These are phyloP conservation scores for Resseliella maxima DNA, from an alignment of 2,888 invertebrate genomes.

Conservation along the genomic window DNA sequence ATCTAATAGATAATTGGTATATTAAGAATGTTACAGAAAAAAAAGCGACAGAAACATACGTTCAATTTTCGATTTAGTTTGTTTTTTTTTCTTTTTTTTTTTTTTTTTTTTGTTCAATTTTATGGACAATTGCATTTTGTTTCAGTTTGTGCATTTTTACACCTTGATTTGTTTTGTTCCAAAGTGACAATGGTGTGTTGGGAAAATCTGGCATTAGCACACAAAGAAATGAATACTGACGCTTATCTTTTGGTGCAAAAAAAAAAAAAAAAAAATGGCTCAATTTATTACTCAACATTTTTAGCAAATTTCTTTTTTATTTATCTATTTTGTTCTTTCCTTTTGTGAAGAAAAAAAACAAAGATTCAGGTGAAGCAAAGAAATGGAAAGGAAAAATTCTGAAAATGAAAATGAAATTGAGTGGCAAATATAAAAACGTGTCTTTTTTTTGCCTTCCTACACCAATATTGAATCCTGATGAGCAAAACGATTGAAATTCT, in stretches of 20 bases:
- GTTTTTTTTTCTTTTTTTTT: no score
- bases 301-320: neutral
- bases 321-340: neutral
- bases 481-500: neutral
- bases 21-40: neutral
- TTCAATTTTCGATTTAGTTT: no score
- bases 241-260: neutral
- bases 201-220: neutral
- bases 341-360: neutral
- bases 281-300: neutral
- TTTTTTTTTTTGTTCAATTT: neutral
- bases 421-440: neutral
- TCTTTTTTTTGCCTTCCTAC: neutral
- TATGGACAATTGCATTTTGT: neutral
- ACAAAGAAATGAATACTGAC: neutral
- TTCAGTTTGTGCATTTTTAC: neutral
- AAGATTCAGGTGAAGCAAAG: neutral
- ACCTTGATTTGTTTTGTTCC: neutral
- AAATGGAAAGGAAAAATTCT: neutral
- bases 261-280: neutral
- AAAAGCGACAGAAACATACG: neutral
- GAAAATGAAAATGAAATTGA: neutral
- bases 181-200: neutral
- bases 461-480: neutral
- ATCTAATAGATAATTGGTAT: neutral